phyloP scores from a whole-genome alignment of 2,113 vertebrate species.

The Crotophaga sulcirostris region DNA sequence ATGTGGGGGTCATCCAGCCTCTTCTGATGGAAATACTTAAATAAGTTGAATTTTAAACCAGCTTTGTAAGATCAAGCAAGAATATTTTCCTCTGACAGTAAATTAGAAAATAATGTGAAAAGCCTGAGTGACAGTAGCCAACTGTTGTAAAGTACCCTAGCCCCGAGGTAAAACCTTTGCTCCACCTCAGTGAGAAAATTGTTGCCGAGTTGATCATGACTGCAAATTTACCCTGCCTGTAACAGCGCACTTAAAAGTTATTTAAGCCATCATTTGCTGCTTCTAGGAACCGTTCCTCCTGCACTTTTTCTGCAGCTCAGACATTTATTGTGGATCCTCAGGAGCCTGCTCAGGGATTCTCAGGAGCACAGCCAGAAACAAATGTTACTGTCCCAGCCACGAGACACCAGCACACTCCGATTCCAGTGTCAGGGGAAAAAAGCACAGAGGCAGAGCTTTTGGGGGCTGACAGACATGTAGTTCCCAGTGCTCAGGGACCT shows the following conservation, averaged over 20 bases:
- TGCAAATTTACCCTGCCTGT: neutral
- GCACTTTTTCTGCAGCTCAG: neutral
- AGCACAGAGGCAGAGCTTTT: neutral
- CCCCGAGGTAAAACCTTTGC: neutral
- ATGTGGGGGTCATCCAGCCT: neutral
- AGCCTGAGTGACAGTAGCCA: neutral
- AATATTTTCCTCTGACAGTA: neutral
- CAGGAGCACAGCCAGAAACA: neutral
- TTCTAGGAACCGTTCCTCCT: neutral
- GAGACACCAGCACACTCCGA: fast-evolving
- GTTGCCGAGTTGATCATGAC: neutral
- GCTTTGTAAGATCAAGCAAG: neutral
- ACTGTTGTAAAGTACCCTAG: neutral
- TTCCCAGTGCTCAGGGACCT: neutral
- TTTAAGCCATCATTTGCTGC: neutral
- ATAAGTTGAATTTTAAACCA: neutral
- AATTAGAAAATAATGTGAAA: neutral
- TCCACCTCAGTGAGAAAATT: neutral
- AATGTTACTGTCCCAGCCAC: neutral
- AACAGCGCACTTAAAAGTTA: neutral
- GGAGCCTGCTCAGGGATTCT: neutral
- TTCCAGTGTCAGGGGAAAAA: neutral
- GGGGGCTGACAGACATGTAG: neutral
- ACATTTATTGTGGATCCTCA: neutral
- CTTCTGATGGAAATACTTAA: neutral